Base-by-base conservation (phyloP, 2,797 vertebrate genomes). In the Cynopterus sphinx region DNA sequence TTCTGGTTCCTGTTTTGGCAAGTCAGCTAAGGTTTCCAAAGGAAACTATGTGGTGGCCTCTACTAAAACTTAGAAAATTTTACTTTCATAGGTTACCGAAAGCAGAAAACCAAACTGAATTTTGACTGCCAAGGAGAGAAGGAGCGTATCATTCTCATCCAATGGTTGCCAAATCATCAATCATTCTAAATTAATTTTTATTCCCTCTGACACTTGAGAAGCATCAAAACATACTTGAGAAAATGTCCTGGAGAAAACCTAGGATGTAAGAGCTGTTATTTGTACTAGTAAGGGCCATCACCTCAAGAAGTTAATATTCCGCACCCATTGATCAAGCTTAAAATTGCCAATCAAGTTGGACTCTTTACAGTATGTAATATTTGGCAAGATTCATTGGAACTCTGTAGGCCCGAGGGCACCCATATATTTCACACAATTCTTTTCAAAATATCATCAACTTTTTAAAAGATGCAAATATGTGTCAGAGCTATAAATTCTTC, bases 401-500 rank as follows among this genome's bases (percentile, higher is more conserved):
- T 95, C 79, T 24, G 11, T 39, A 73, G 91, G 88, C 97, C 92
- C 74, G 70, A 65, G 96, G 97, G 88, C 67, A 95, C 78, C 57
- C 79, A 53, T 79, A 82, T 89, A 96, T 91, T 95, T 61, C 78
- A 87, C 74, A 79, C 43, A n/a, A 82, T 90, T 92, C 87, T 95
- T 97, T 96, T 95, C 77, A 94, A 97, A 97, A 96, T 97, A 95
- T 94, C 85, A 91, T 93, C 95, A 84, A 83, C 95, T 96, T 97
- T 73, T 70, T 65, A 84, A 87, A 96, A 92, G 92, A 97, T 96
- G 91, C 88, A 94, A 97, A 96, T 95, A 94, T 97, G 92, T 96
- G 91, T 94, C 46, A 90, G 89, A 96, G 94, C 92, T 98, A 97
- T 97, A 97, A 98, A 97, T 98, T 97, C 96, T 96, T 36, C 96